Percentiles rank a stretch among this genome's conserved stretches.
Evolutionary conservation across 2,113 vertebrate genomes (phyloP).

Genomic region (Chamaetylas fuelleborni): DNA sequence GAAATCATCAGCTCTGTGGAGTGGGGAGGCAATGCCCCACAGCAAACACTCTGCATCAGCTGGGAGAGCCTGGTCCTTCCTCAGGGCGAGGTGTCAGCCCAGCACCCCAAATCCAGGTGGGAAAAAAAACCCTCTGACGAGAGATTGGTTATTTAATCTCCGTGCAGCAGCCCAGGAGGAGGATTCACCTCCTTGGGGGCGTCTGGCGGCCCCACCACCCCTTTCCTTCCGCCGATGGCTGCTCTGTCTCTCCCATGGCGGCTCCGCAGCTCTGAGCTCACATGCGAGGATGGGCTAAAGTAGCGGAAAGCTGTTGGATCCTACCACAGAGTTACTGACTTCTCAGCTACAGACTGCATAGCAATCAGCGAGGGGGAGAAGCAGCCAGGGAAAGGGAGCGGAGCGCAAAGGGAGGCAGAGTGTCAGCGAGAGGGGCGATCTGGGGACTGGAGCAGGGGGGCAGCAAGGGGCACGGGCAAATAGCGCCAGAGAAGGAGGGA

Average conservation of each 20-base stretch:
- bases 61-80: background rate
- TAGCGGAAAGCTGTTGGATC: conserved; percentile 74
- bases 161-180: background rate
- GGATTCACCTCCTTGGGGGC: background rate
- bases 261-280: conserved; percentile 75
- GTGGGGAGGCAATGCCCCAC: background rate
- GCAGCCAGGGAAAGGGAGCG: conserved; percentile 49
- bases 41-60: background rate
- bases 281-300: conserved; percentile 79
- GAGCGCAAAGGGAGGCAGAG: background rate
- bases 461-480: background rate
- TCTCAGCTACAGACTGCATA: conserved; percentile 75
- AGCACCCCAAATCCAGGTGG: background rate
- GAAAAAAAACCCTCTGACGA: background rate
- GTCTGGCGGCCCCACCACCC: background rate
- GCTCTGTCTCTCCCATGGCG: conserved; percentile 32
- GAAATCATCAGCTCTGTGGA: background rate
- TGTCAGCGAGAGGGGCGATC: background rate
- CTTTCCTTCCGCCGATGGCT: background rate
- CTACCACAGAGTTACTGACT: conserved; percentile 77
- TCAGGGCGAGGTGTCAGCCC: background rate
- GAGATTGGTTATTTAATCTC: background rate
- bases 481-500: background rate
- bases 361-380: conserved; percentile 68
- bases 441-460: background rate